Base-by-base conservation (phyloP, 2,113 vertebrate genomes). In the Riparia riparia region DNA sequence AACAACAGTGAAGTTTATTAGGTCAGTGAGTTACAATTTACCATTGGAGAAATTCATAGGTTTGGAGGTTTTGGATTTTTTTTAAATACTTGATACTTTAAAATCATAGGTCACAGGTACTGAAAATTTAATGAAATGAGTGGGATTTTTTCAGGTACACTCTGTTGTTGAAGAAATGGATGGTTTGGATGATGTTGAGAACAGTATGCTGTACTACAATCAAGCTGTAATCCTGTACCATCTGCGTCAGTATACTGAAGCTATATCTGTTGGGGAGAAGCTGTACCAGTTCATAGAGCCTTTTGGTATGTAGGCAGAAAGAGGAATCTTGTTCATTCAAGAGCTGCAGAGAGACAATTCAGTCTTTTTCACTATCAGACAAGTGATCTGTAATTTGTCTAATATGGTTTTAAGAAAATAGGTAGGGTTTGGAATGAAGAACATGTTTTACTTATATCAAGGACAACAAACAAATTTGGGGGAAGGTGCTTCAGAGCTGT, bases 211-310 rank as follows among this genome's bases (percentile, higher is more conserved):
- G 44, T 99, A 99, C 96, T 99, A 99, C 94, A 99, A 99, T 92
- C 99, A 99, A 80, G 99, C 99, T 66, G 98, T 99, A 94, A 98
- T 99, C 90, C 97, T 99, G 37, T 99, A 99, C 95, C 99, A 99
- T 74, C 98, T 99, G 97, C 98, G 99, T 7, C 99, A 99, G 96
- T 99, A 99, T 65, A 98, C 98, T 14, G 99, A 99, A 94, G 99
- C 99, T 17, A 99, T 99, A 95, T 96, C 98, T 12, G 98, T 99
- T n/a, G 99, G 98, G 81, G 99, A 99, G 97, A 99, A 99, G 85
- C 98, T 99, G 32, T 99, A 99, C 96, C 99, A 99, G 97, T 99
- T 99, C 47, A 98, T 99, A 96, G 99, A 99, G 95, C 99, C 99
- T 54, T 99, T 99, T 65, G 99, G 99, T 99, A 98, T 22, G 99